Base-by-base conservation (phyloP, 2,113 vertebrate genomes). In the Istiophorus platypterus region DNA sequence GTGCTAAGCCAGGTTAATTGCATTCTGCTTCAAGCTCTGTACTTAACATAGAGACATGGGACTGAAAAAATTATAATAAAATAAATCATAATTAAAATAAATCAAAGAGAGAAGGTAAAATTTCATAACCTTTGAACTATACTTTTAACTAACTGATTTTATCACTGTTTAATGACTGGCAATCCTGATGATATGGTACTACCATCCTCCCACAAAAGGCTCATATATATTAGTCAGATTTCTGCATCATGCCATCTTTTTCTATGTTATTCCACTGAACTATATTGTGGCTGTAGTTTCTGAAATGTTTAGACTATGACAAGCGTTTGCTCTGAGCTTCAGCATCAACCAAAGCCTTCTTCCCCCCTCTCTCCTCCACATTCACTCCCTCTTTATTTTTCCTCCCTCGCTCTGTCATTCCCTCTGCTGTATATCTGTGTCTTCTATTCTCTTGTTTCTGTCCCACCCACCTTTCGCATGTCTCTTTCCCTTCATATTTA, bases 401-500 rank as follows among this genome's bases (percentile, higher is more conserved):
- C 13, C 13, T 39, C 37, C 37, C 47, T 72, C 45, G 49, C 59
- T 29, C 52, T 20, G 7, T 78, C 73, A 4, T 65, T 64, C 70
- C 47, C 69, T 65, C n/a, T 68, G 64, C 69, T 69, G 49, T 54
- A 39, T 49, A 5, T 27, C 42, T 31, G 7, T 68, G 42, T 63
- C 41, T 68, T 69, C 24, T 52, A 17, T 7, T 20, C 61, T 67
- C 26, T 51, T 56, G 54, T 42, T 27, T 63, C 57, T 0, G 1
- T 20, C 58, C 61, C 80, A 20, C 80, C 72, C 72, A 64, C 57
- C 54, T 67, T 51, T 71, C 66, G 80, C 79, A 54, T 81, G 65
- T 78, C 66, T 61, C 24, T 45, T 54, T 61, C 37, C 54, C 72
- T 83, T 80, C 84, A 85, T 88, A 58, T 74, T 54, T 51, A 59